Evolutionary conservation across 2,888 invertebrate species (phyloP), one percentile per base, ranked within the genome.

Genomic region (Chloroclysta siterata): DNA sequence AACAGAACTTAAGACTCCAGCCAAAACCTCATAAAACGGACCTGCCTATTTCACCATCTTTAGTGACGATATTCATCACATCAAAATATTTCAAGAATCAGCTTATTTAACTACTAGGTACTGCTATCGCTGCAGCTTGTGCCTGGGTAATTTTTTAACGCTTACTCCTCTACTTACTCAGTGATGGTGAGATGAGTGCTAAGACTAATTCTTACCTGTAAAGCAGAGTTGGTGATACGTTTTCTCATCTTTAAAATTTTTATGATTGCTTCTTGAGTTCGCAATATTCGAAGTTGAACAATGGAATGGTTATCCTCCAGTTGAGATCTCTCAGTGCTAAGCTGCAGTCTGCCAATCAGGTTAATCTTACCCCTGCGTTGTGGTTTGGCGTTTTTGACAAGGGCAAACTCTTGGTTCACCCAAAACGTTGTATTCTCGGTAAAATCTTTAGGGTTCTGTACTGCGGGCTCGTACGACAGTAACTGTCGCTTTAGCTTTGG

Each of bases 221-320:
- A 93, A 73, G 98, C 97, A 55, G 97, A 98, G 88, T 99, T 99
- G 53, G 97, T 96, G 69, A 99, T 97, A 68, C 96, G 95, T 87
- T 99, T 99, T 67, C 99, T 94, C 98, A 98, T 99, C 92, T 99
- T 99, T 89, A 99, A 94, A 68, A 99, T 99, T 93, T 99, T 99
- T 72, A 99, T 99, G 70, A 99, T 98, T 29, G 99, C 99, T 93
- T 99, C 99, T 95, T 99, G 95, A 14, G 96, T 95, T 78, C 99
- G 94, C 73, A 99, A 94, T 86, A 99, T 99, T 83, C 99, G 95
- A 59, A 99, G 94, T 86, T 99, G 99, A 68, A 99, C 98, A 83
- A 99, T 99, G 62, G 99, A 99, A 89, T 99, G 99, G 90, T 99
- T 99, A 87, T 99, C 99, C 89, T 99, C 99, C 83, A 99, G 96